A percentile compares a stretch with the other conserved stretches of the same genome.
Conservation (phyloP, 2,888 invertebrate genomes). For the Coelogynopora nodosa region DNA sequence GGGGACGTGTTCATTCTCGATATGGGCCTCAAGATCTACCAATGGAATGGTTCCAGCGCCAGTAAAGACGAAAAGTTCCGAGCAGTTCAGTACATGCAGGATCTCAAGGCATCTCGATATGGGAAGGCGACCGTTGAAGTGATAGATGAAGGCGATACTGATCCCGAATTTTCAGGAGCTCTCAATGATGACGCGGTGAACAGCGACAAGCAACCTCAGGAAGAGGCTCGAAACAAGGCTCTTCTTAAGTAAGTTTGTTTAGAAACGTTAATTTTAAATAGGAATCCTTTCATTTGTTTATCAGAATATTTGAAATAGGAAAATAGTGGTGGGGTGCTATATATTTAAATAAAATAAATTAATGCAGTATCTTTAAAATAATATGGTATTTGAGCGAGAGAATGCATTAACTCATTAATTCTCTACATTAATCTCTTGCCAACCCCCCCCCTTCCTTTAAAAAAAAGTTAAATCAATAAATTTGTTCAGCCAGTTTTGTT, state of each 20-base stretch:
- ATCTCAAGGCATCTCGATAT: conserved; percentile 52
- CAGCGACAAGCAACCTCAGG: conserved; percentile 38
- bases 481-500: no score
- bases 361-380: no score
- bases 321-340: no score
- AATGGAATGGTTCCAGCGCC: conserved; percentile 56
- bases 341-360: no score
- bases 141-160: conserved; percentile 50
- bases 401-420: no score
- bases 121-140: conserved; percentile 50
- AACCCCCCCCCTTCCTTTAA: no score
- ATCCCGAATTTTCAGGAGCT: background rate
- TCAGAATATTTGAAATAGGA: no score
- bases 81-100: conserved; percentile 53
- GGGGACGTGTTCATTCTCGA: conserved; percentile 60
- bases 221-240: conserved; percentile 21
- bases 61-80: conserved; percentile 58
- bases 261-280: no score
- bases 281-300: no score
- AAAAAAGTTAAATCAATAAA: no score
- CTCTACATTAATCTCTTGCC: no score
- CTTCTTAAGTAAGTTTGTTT: conserved; percentile 43
- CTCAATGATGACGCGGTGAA: background rate
- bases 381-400: no score
- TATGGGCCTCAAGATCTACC: conserved; percentile 53